Base-by-base conservation (phyloP, 53 echinoderm and acorn worm genomes). In the Temnopleurus reevesii region DNA sequence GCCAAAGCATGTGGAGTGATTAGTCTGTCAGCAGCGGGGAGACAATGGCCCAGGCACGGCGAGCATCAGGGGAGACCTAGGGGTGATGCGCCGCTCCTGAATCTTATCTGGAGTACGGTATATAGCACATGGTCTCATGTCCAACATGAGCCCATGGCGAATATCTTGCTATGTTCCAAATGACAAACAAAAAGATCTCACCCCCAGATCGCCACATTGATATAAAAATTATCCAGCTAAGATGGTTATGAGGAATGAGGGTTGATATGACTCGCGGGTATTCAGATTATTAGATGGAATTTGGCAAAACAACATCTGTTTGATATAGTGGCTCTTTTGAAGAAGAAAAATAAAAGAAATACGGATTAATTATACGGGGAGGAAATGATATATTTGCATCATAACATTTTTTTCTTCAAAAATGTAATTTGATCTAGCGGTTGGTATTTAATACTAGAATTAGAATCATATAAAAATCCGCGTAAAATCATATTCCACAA, bases 261-360 rank as follows among this genome's bases (percentile, higher is more conserved):
- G 63, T 5, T 23, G 71, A 71, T 17, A n/a, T n/a, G n/a, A n/a
- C n/a, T n/a, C n/a, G n/a, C 38, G 71, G 2, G 71, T 36, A 71
- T 63, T 63, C 34, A 34, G 63, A 63, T 33, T n/a, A 35, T 18
- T 38, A 71, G 41, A 4, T 10, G 41, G 41, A 71, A 38, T 71
- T 71, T 38, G 35, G 65, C 65, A 65, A 71, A 71, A 71, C 41
- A 71, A 71, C 71, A 71, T 71, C 71, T 71, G 71, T 41, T 41
- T 41, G 23, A 64, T 64, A 26, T 35, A 34, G 35, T 1, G 34
- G 35, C 3, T n/a, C n/a, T n/a, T n/a, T n/a, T n/a, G n/a, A n/a
- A n/a, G n/a, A n/a, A n/a, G n/a, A n/a, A n/a, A n/a, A n/a, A n/a
- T n/a, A n/a, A n/a, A n/a, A n/a, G n/a, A n/a, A n/a, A n/a, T n/a